phyloP scores from a whole-genome alignment of 53 echinoderm and acorn worm species.

The Mesocentrotus franciscanus region DNA sequence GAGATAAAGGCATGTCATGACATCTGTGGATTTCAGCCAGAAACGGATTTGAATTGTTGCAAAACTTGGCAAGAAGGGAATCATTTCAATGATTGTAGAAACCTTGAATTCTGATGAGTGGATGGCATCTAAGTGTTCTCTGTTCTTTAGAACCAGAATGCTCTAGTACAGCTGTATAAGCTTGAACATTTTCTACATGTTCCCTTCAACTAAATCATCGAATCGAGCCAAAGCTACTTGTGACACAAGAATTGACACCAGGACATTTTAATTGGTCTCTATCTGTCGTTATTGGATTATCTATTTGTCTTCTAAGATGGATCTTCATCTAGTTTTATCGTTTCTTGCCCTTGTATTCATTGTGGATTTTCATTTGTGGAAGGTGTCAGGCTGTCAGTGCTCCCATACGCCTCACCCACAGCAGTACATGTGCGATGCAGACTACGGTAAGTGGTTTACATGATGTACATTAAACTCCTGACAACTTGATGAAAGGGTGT shows the following conservation, averaged over 20 bases:
- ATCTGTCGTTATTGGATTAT: constrained; percentile 17
- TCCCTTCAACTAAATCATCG: not conserved
- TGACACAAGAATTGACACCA: not conserved
- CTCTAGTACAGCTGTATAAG: not conserved
- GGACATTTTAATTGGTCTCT: not conserved
- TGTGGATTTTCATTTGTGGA: constrained; percentile 48
- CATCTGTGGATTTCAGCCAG: constrained; percentile 44
- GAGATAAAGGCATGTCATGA: not conserved
- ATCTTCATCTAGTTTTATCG: constrained; percentile 9
- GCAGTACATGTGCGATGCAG: constrained; percentile 67
- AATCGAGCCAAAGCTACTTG: not conserved
- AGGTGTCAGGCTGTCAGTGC: constrained; percentile 51
- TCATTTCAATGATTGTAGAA: constrained; percentile 22
- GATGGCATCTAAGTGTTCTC: not conserved
- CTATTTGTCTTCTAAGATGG: constrained; percentile 32
- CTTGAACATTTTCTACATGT: not conserved
- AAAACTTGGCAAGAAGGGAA: constrained; percentile 16
- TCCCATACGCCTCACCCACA: constrained; percentile 30
- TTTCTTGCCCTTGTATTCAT: not conserved
- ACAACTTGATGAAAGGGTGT: constrained; percentile 44
- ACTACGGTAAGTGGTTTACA: constrained; percentile 56
- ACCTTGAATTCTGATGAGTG: constrained; percentile 16
- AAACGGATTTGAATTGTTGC: constrained; percentile 4
- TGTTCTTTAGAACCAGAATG: not conserved
- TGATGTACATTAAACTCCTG: not conserved